phyloP scores from a whole-genome alignment of 2,888 invertebrate genomes.

The Melieria crassipennis region DNA sequence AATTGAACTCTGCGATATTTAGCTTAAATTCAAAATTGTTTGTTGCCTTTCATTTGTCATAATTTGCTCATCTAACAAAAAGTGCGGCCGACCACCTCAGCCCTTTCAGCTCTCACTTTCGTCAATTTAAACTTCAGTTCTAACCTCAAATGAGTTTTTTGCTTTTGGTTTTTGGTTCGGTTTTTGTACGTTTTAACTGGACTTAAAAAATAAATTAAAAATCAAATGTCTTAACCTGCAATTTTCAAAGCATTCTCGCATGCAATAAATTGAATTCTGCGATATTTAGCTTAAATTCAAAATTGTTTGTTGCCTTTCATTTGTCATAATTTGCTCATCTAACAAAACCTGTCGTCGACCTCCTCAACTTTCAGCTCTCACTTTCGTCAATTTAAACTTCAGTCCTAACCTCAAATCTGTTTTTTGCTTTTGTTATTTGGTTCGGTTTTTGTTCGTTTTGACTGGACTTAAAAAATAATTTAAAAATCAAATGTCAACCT shows the following conservation, averaged over 20 bases:
- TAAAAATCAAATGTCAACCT: too few relatives aligned
- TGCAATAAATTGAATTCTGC: too few relatives aligned
- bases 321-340: too few relatives aligned
- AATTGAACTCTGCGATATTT: too few relatives aligned
- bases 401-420: conserved; percentile 4
- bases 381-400: not conserved
- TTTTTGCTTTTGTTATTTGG: not conserved
- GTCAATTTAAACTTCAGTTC: not conserved
- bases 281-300: too few relatives aligned
- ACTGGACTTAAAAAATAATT: too few relatives aligned
- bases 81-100: not conserved
- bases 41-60: not conserved
- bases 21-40: not conserved
- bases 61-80: too few relatives aligned
- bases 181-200: too few relatives aligned
- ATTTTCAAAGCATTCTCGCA: too few relatives aligned
- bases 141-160: conserved; percentile 8
- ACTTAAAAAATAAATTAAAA: too few relatives aligned
- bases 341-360: not conserved
- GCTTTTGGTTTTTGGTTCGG: not conserved
- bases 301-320: not conserved
- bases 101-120: not conserved
- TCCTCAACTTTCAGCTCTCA: not conserved
- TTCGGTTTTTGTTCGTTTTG: too few relatives aligned
- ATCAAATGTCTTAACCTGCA: too few relatives aligned